Conservation (phyloP, 2,888 invertebrate species). For the Eupithecia inturbata region DNA sequence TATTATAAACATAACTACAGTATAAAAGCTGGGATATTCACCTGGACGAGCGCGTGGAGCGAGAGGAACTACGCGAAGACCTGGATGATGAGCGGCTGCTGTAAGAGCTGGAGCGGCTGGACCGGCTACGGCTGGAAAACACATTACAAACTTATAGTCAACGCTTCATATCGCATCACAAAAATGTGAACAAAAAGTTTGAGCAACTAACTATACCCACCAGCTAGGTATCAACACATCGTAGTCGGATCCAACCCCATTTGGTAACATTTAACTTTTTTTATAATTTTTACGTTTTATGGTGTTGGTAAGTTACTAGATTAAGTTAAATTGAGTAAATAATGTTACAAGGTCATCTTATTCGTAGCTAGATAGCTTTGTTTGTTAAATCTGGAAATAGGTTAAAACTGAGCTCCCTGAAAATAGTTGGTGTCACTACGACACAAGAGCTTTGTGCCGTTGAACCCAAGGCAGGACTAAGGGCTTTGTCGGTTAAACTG, state of each 20-base stretch:
- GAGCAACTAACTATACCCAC: neutral
- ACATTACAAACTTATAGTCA: neutral
- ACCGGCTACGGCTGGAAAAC: conserved; percentile 66
- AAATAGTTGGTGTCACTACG: neutral
- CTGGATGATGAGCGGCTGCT: conserved; percentile 80
- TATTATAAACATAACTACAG: neutral
- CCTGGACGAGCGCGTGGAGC: conserved; percentile 83
- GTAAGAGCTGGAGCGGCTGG: conserved; percentile 82
- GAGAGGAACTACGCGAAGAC: conserved; percentile 68
- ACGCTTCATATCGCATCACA: neutral
- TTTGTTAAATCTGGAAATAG: neutral
- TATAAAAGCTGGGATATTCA: conserved; percentile 46
- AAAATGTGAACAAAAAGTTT: neutral
- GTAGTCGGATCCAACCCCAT: too few relatives aligned
- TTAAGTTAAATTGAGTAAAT: too few relatives aligned
- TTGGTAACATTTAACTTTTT: too few relatives aligned
- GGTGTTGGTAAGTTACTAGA: too few relatives aligned
- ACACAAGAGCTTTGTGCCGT: neutral
- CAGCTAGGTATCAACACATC: too few relatives aligned
- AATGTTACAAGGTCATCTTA: neutral
- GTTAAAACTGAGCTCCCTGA: neutral
- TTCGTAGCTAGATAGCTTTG: neutral
- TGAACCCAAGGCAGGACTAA: neutral
- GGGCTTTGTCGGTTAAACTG: neutral
- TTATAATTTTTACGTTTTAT: too few relatives aligned